Evolutionary conservation across 1,140 invertebrate species (phyloP), one percentile per base, ranked within the genome.

Genomic region (Halyomorpha halys): DNA sequence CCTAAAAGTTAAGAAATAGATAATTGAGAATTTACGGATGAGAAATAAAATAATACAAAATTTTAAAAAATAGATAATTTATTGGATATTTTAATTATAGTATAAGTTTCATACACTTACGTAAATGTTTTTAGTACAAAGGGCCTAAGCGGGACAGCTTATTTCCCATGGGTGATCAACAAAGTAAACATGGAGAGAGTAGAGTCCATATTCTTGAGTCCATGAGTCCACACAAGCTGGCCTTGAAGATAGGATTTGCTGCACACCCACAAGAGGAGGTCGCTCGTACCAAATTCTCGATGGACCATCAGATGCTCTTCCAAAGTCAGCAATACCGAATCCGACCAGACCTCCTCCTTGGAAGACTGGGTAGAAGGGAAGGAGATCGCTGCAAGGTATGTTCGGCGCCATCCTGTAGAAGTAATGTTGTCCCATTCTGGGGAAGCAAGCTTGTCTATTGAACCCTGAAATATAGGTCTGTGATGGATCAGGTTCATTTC

Each of bases 151-250:
- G 8, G 53, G 53, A 15, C 64, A 66, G 30, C 19, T 44, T 15
- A 66, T 63, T 8, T 53, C 16, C 76, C 76, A 77, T 2, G 77
- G 77, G 11, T 74, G 68, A 25, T 77, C 73, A 30, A 77, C 71
- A 67, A 74, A 77, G 68, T 77, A 78, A 62, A 78, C 73, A 63
- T 78, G 77, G 11, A 78, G 68, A 6, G 74, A 73, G 39, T 76
- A 68, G 1, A 74, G 65, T 0, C 73, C 74, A 59, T 75, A 74
- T 0, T 70, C 70, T 1, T 68, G 67, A 9, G 69, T 70, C 70
- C 71, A 72, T 16, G 74, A 72, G 44, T 71, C 69, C 0, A 77
- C 69, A 47, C 77, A 78, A 3, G 72, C 63, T 0, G 77, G 76
- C 0, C 71, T 73, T 21, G 70, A 69, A 1, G 76, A 74, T 13